phyloP scores from a whole-genome alignment of 2,113 vertebrate species.

The Crypturellus undulatus region DNA sequence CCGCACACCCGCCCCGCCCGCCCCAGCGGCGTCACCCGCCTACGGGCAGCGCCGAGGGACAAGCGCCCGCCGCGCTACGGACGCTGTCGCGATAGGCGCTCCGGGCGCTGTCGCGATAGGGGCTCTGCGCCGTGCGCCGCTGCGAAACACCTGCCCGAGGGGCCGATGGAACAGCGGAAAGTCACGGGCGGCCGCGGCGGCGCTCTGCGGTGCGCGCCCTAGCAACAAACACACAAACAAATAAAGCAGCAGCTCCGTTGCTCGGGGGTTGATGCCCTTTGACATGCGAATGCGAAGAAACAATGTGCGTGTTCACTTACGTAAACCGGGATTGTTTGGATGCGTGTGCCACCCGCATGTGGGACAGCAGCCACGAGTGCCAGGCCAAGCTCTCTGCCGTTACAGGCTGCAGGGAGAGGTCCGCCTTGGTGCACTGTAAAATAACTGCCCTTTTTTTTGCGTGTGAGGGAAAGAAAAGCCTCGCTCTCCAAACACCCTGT shows the following conservation, averaged over 20 bases:
- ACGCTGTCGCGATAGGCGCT: no score
- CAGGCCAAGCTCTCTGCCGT: background rate
- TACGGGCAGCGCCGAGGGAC: slow-evolving; percentile 16
- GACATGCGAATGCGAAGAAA: background rate
- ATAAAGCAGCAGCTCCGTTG: background rate
- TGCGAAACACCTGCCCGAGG: background rate
- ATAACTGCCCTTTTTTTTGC: fast-evolving
- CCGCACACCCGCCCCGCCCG: no score
- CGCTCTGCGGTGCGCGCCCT: background rate
- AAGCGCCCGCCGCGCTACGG: background rate
- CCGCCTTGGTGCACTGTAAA: background rate
- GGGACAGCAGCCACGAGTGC: fast-evolving
- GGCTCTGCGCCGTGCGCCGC: background rate
- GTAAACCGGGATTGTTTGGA: no score
- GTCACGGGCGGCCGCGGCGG: background rate
- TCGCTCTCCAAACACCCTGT: fast-evolving
- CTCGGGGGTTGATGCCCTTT: background rate
- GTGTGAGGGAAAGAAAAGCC: background rate
- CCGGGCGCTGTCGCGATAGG: no score
- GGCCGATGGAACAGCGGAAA: no score
- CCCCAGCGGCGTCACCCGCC: fast-evolving
- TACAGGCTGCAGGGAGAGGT: background rate
- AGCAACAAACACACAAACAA: background rate
- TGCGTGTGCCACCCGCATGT: no score
- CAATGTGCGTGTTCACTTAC: no score